Evolutionary conservation across 1,140 invertebrate genomes (phyloP), one percentile per base, ranked within the genome.

Genomic region (Musca vetustissima): DNA sequence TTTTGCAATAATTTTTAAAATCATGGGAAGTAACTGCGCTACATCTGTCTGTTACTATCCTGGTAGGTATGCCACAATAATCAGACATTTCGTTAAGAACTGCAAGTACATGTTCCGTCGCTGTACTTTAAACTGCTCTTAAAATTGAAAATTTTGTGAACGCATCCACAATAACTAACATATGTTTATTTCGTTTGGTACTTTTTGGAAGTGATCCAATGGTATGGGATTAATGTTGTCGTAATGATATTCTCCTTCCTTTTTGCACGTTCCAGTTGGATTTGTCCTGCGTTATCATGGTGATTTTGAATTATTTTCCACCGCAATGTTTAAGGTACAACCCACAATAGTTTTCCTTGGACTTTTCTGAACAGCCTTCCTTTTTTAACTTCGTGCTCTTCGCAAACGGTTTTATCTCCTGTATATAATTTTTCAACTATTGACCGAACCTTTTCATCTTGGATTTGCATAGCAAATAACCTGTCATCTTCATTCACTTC

Each of bases 21-120:
- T 15, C 19, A 75, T 71, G 0, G 6, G 74, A 70, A 0, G 75
- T 78, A 64, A 82, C 83, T 8, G 73, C 64, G 19, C 71, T 74
- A 9, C 81, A 81, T 65, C 74, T 57, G 43, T 85, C 83, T 0
- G 70, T 73, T 2, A 81, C 72, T 25, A 85, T 75, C 9, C 75
- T 43, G 13, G 50, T 65, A 0, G 78, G 74, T 7, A 47, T 43
- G 4, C 70, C 70, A 17, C 53, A 48, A 21, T 64, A 65, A n/a
- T 24, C 57, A 4, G 17, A 52, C 4, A 70, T 21, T 32, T 70
- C 66, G 11, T 68, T 17, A 2, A 70, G 19, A 6, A 68, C 1
- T 59, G 50, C 49, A 48, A 76, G 22, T 17, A 71, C 53, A 59
- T 68, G 68, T 66, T 68, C 67, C 1, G 73, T 73, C 59, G 75